A percentile compares a stretch with the other conserved stretches of the same genome.
phyloP scores from a whole-genome alignment of 2,113 vertebrate genomes.

The Protobothrops flavoviridis region DNA sequence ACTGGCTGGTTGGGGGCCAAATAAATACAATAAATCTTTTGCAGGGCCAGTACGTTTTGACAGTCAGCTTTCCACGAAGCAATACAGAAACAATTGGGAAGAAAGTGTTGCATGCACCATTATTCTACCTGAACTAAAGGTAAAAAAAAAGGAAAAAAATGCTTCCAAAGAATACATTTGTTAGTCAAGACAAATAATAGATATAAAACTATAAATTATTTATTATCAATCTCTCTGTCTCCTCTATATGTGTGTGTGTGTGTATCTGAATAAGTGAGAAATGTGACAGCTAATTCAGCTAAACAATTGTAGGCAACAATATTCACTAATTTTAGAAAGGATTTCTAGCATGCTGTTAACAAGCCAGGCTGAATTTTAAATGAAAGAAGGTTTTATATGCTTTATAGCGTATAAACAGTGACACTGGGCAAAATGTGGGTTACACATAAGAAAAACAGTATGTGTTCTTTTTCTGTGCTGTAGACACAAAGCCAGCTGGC shows the following conservation, averaged over 20 bases:
- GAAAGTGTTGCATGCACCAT: conserved; percentile 60
- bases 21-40: conserved; percentile 12
- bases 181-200: background rate
- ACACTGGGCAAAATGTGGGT: no score
- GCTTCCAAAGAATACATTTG: background rate
- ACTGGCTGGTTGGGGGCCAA: background rate
- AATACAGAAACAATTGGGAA: conserved; percentile 88
- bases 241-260: background rate
- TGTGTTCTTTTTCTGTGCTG: background rate
- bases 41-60: conserved; percentile 69
- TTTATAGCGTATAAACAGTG: background rate
- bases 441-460: background rate
- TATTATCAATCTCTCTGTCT: no score
- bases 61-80: conserved; percentile 73
- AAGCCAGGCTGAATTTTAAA: background rate
- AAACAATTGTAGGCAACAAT: background rate
- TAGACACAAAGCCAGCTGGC: background rate
- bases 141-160: conserved; percentile 36
- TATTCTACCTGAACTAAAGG: conserved; percentile 78
- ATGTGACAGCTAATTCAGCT: background rate
- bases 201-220: no score
- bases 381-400: background rate
- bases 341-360: background rate
- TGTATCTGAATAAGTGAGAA: background rate
- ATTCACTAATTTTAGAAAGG: background rate